Percentiles rank a stretch among this genome's conserved stretches.
Conservation (phyloP, 2,113 vertebrate genomes). For the Vidua macroura region DNA sequence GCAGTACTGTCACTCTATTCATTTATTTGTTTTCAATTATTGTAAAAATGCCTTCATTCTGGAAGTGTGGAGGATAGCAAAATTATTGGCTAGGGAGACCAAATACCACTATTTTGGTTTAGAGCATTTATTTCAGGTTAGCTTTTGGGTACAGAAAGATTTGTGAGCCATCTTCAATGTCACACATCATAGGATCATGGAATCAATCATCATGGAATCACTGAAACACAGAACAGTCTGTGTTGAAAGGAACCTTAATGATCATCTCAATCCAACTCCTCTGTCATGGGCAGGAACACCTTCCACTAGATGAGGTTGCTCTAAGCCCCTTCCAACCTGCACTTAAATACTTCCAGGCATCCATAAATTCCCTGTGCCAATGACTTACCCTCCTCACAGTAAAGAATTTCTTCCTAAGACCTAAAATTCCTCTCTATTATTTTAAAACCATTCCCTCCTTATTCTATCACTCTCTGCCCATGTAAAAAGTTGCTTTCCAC, state of each 20-base stretch:
- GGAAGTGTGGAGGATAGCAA: neutral
- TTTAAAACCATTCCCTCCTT: too few relatives aligned
- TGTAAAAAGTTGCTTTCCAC: too few relatives aligned
- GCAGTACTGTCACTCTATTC: neutral
- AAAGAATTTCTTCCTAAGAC: too few relatives aligned
- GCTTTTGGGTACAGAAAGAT: neutral
- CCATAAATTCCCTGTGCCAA: neutral
- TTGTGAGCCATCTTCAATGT: neutral
- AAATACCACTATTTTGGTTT: neutral
- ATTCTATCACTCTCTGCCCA: too few relatives aligned
- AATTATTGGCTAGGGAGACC: neutral
- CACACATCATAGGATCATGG: neutral
- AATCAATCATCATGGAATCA: neutral
- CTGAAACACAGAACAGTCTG: neutral
- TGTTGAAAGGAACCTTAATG: neutral
- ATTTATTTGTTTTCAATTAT: neutral
- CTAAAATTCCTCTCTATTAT: too few relatives aligned
- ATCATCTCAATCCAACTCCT: neutral
- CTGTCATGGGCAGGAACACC: too few relatives aligned
- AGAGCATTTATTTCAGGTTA: neutral
- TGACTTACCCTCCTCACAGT: neutral
- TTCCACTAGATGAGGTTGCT: neutral
- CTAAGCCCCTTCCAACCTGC: neutral
- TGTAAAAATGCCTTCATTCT: neutral
- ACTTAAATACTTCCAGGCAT: neutral